Percentiles rank a stretch among this genome's conserved stretches.
phyloP scores from a whole-genome alignment of 53 echinoderm and acorn worm species.

The Echinometra lucunter region DNA sequence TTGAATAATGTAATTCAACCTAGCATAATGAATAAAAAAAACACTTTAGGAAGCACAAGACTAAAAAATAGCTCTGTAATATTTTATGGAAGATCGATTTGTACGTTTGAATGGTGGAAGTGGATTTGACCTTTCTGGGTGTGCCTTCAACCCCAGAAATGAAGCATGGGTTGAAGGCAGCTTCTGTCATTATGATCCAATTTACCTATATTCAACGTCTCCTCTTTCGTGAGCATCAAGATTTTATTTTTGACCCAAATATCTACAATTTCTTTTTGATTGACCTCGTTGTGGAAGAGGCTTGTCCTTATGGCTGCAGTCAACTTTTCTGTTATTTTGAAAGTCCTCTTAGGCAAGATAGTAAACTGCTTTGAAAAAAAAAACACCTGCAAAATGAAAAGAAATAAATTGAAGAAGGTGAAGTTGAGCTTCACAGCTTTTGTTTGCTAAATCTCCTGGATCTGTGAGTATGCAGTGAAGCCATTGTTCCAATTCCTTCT shows the following conservation, averaged over 20 bases:
- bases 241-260: slow-evolving; percentile 39
- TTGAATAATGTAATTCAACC: no score
- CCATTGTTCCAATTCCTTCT: no score
- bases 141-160: neutral
- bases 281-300: neutral
- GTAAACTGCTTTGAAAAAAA: neutral
- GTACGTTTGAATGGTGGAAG: neutral
- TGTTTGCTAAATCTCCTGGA: neutral
- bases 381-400: neutral
- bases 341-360: neutral
- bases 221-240: neutral
- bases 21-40: no score
- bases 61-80: neutral
- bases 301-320: slow-evolving; percentile 7
- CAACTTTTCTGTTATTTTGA: neutral
- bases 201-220: slow-evolving; percentile 16
- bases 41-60: no score
- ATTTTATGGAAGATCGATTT: neutral
- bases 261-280: slow-evolving; percentile 36
- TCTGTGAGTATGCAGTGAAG: no score
- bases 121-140: slow-evolving; percentile 10
- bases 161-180: neutral
- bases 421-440: neutral
- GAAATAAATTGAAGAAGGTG: neutral
- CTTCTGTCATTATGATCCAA: slow-evolving; percentile 32